Evolutionary conservation across 2,888 invertebrate genomes (phyloP).

Genomic region (Linyphia triangularis): DNA sequence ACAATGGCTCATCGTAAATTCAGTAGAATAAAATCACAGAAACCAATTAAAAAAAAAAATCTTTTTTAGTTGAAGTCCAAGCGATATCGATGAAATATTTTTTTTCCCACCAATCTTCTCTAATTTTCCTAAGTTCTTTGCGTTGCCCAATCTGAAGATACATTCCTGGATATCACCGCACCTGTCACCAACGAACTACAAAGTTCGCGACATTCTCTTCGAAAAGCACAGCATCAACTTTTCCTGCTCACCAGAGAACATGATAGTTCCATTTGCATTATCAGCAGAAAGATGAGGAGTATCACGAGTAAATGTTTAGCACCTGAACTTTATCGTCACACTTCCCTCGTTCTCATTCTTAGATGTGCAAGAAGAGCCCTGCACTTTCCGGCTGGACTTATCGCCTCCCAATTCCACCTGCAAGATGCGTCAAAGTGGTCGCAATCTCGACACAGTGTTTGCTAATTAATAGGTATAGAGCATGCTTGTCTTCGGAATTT

Average conservation of each 20-base stretch:
- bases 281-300: slow-evolving; percentile 2
- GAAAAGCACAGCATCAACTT: neutral
- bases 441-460: neutral
- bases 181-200: neutral
- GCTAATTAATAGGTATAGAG: neutral
- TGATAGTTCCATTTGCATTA: slow-evolving; percentile 50
- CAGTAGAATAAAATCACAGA: too few relatives aligned
- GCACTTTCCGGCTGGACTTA: too few relatives aligned
- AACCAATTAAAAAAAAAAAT: too few relatives aligned
- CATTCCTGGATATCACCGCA: neutral
- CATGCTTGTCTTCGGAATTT: slow-evolving; percentile 7
- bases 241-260: slow-evolving; percentile 32
- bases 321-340: slow-evolving; percentile 22
- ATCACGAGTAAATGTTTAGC: slow-evolving; percentile 34
- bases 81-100: too few relatives aligned
- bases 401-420: neutral
- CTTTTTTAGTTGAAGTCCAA: too few relatives aligned
- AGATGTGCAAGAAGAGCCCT: too few relatives aligned
- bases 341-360: slow-evolving; percentile 3
- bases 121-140: too few relatives aligned
- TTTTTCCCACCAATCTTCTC: too few relatives aligned
- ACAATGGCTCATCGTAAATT: too few relatives aligned
- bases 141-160: neutral
- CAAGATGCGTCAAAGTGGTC: neutral
- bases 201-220: neutral